Evolutionary conservation across 2,797 vertebrate genomes (phyloP).

Genomic region (Coluber constrictor): DNA sequence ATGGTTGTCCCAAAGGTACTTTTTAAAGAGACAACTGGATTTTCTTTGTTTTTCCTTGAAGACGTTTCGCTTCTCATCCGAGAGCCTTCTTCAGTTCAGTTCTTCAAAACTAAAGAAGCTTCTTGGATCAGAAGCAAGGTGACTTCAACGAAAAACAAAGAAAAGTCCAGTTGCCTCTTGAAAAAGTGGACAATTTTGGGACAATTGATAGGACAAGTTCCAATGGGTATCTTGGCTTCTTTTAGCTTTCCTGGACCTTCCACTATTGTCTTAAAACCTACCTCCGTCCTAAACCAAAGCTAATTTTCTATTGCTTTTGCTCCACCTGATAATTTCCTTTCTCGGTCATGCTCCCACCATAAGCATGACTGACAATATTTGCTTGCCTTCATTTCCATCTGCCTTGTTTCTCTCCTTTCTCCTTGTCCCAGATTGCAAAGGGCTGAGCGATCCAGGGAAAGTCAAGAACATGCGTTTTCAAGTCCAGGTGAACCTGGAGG

Average conservation of each 20-base stretch:
- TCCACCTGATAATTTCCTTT: background rate
- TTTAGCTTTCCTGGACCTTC: background rate
- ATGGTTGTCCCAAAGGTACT: background rate
- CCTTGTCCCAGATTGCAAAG: constrained; percentile 71
- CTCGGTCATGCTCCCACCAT: background rate
- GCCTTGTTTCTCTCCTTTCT: background rate
- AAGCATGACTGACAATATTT: background rate
- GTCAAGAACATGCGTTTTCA: constrained; percentile 81
- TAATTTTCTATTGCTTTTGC: background rate
- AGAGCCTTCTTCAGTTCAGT: background rate
- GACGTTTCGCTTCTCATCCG: background rate
- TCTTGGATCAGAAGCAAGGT: background rate
- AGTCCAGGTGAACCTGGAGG: constrained; percentile 81
- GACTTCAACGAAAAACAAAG: background rate
- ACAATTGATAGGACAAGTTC: background rate
- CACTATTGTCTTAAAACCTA: background rate
- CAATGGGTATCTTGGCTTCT: no score
- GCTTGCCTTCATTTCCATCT: background rate
- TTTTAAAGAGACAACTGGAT: background rate
- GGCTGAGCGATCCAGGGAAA: constrained; percentile 68
- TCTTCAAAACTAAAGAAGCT: background rate
- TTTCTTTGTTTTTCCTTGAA: background rate
- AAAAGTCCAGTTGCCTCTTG: background rate
- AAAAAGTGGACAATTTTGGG: background rate
- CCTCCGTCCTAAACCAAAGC: background rate